These are phyloP conservation scores for Murina feae DNA, from an alignment of 2,113 vertebrate species.

Conservation along the genomic window DNA sequence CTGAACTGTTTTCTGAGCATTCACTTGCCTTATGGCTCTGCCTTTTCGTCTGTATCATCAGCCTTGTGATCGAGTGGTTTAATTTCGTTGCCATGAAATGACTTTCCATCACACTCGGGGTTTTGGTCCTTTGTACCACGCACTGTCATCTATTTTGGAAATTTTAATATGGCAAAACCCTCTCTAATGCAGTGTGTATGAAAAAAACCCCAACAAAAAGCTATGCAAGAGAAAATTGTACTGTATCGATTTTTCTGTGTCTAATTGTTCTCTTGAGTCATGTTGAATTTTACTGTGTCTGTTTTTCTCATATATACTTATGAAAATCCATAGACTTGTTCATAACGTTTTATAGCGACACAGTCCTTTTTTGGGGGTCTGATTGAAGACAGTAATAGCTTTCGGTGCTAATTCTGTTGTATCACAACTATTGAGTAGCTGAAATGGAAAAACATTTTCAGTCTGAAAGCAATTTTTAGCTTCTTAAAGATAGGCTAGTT, in stretches of 20 bases:
- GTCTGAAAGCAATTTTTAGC: not conserved
- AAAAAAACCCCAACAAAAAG: not conserved
- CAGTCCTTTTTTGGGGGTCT: not conserved
- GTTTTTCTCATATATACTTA: not conserved
- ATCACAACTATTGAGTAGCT: not conserved
- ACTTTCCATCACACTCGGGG: not conserved
- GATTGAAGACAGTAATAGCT: not conserved
- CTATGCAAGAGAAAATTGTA: constrained; percentile 32
- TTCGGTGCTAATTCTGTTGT: not conserved
- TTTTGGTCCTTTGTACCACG: constrained; percentile 34
- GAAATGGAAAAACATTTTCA: not conserved
- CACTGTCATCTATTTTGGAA: constrained; percentile 36
- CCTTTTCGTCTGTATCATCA: not conserved
- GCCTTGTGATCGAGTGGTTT: constrained; percentile 52
- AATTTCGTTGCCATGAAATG: constrained; percentile 39
- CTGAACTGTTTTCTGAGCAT: not conserved
- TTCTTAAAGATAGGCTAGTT: not conserved
- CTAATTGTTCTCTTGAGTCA: constrained; percentile 29
- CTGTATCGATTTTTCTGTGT: constrained; percentile 50
- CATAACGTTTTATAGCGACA: constrained; percentile 1
- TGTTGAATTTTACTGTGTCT: not conserved
- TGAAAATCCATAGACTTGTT: constrained; percentile 14
- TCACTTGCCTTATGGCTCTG: not conserved
- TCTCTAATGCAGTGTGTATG: not conserved
- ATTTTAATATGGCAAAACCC: constrained; percentile 53